These are phyloP conservation scores for Caenorhabditis sp. DNA, from an alignment of 2,888 invertebrate genomes.

Conservation along the genomic window DNA sequence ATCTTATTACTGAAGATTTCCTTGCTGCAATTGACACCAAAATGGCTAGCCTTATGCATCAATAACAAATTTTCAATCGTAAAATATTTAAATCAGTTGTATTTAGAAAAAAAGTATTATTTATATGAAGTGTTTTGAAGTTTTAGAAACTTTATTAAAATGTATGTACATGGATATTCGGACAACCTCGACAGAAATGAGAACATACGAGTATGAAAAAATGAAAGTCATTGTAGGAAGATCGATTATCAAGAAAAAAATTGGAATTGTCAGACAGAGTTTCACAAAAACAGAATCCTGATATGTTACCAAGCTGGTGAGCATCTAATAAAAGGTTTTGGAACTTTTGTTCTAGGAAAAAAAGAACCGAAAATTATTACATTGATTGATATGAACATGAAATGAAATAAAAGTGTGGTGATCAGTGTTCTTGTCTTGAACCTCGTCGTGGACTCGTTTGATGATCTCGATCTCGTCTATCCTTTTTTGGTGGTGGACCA, in stretches of 20 bases:
- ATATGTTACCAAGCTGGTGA: not conserved
- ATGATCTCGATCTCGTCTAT: not conserved
- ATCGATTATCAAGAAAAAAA: not conserved
- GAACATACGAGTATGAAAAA: not conserved
- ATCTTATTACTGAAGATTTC: slow-evolving; percentile 85
- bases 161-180: not conserved
- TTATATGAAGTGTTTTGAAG: not conserved
- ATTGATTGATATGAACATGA: not conserved
- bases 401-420: not conserved
- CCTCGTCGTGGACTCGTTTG: not conserved
- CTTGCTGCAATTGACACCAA: slow-evolving; percentile 82
- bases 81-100: not conserved
- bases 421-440: not conserved
- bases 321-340: not conserved
- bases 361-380: not conserved
- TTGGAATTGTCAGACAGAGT: not conserved
- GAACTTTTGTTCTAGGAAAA: not conserved
- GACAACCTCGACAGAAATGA: not conserved
- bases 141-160: not conserved
- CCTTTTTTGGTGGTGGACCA: not conserved
- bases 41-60: slow-evolving; percentile 72
- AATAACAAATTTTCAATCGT: not conserved
- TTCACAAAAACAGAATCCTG: not conserved
- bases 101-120: not conserved
- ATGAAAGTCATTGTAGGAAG: not conserved